Percentiles rank a stretch among this genome's conserved stretches.
Conservation (phyloP, 2,113 vertebrate species). For the Riparia riparia region DNA sequence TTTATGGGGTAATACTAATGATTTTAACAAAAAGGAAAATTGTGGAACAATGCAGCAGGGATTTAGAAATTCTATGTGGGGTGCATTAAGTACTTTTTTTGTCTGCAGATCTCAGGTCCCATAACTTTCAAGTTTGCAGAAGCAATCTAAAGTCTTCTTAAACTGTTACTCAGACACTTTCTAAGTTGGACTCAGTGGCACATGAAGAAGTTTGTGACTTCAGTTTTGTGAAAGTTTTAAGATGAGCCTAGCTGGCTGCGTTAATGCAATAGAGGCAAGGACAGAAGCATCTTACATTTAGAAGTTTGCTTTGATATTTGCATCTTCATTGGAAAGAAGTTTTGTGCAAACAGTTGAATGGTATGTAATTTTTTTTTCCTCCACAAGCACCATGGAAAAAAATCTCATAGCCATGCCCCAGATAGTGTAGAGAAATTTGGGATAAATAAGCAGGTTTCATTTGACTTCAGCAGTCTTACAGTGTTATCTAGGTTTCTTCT, state of each 20-base stretch:
- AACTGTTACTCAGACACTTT: not conserved
- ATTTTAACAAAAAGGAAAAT: not conserved
- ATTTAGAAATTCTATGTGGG: not conserved
- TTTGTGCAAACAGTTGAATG: not conserved
- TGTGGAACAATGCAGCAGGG: not conserved
- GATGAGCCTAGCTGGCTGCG: not conserved
- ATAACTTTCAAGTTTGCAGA: not conserved
- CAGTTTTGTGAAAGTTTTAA: not conserved
- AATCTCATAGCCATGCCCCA: not conserved
- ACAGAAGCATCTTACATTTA: not conserved
- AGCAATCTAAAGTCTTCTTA: not conserved
- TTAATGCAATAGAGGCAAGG: not conserved
- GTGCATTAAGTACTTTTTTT: not conserved
- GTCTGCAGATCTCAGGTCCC: not conserved
- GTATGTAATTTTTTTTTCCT: not conserved
- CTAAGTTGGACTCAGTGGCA: not conserved
- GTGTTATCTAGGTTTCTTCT: not conserved
- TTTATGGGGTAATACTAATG: not conserved
- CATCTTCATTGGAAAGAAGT: not conserved
- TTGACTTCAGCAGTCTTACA: not conserved
- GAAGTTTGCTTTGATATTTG: not conserved
- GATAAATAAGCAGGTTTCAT: not conserved
- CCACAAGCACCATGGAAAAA: not conserved
- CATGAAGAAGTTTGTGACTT: not conserved
- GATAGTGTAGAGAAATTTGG: not conserved